Evolutionary conservation across 2,888 invertebrate species (phyloP).

Genomic region (Druceiella hillmani): DNA sequence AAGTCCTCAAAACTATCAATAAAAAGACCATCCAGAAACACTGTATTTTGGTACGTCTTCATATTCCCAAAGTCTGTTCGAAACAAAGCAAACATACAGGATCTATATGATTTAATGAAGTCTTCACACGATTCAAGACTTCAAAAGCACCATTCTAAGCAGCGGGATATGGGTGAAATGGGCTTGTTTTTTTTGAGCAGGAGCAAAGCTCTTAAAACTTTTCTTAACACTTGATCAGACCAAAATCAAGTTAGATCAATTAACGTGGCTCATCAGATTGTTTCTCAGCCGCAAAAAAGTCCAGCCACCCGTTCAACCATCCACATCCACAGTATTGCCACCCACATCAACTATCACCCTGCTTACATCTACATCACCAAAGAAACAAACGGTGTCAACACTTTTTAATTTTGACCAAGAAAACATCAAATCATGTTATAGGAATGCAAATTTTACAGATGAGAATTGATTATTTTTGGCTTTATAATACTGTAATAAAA

Average conservation of each 20-base stretch:
- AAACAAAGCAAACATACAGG: constrained; percentile 8
- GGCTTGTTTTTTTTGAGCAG: constrained; percentile 26
- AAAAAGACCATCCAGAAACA: not conserved
- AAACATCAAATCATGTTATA: too few relatives aligned
- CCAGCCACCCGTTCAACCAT: too few relatives aligned
- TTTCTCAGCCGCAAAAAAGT: too few relatives aligned
- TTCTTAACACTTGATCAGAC: constrained; percentile 25
- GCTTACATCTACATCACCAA: too few relatives aligned
- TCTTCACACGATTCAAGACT: constrained; percentile 19
- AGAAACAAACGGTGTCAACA: too few relatives aligned
- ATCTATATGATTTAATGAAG: constrained; percentile 23
- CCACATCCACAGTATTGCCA: too few relatives aligned
- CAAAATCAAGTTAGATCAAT: constrained; percentile 24
- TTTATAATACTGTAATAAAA: too few relatives aligned
- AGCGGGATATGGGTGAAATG: constrained; percentile 25
- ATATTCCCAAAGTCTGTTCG: not conserved
- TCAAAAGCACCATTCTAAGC: constrained; percentile 14
- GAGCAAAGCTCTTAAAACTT: constrained; percentile 25
- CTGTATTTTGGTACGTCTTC: constrained; percentile 4
- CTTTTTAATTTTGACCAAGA: too few relatives aligned
- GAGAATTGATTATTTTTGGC: too few relatives aligned
- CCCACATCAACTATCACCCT: too few relatives aligned
- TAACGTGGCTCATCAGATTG: constrained; percentile 3
- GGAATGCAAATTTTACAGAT: too few relatives aligned
- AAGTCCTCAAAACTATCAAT: too few relatives aligned